phyloP scores from a whole-genome alignment of 2,888 invertebrate genomes.

The Ecliptopera silaceata region DNA sequence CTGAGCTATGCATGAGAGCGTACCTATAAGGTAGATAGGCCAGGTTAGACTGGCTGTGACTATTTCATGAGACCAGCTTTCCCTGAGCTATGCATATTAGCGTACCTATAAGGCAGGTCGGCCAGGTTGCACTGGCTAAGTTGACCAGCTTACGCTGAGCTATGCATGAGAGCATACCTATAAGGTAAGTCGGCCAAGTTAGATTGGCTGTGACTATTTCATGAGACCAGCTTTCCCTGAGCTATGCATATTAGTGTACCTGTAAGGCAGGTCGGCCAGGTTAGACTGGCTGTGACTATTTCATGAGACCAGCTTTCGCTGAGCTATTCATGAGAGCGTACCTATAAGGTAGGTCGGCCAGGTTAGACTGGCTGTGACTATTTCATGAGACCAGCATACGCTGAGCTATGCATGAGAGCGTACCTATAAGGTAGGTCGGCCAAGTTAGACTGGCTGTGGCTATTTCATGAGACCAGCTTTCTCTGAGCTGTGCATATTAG shows the following conservation, averaged over 20 bases:
- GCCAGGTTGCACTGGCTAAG: slow-evolving; percentile 96
- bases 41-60: slow-evolving; percentile 95
- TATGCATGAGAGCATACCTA: no score
- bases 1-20: neutral
- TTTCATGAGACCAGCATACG: neutral
- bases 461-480: slow-evolving; percentile 80
- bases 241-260: neutral
- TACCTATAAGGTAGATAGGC: slow-evolving; percentile 88
- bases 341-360: no score
- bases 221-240: neutral
- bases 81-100: neutral
- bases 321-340: no score
- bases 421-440: slow-evolving; percentile 88
- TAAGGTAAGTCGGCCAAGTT: no score
- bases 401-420: neutral
- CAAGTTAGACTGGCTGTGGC: slow-evolving; percentile 95
- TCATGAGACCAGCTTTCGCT: no score
- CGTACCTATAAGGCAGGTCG: slow-evolving; percentile 86
- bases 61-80: slow-evolving; percentile 61
- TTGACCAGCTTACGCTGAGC: no score
- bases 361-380: neutral
- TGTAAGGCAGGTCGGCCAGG: slow-evolving; percentile 90
- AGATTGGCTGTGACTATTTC: neutral
- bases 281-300: slow-evolving; percentile 96
- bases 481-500: no score